These are phyloP conservation scores for Drosophila saltans DNA, from an alignment of 1,140 invertebrate species.

Conservation along the genomic window DNA sequence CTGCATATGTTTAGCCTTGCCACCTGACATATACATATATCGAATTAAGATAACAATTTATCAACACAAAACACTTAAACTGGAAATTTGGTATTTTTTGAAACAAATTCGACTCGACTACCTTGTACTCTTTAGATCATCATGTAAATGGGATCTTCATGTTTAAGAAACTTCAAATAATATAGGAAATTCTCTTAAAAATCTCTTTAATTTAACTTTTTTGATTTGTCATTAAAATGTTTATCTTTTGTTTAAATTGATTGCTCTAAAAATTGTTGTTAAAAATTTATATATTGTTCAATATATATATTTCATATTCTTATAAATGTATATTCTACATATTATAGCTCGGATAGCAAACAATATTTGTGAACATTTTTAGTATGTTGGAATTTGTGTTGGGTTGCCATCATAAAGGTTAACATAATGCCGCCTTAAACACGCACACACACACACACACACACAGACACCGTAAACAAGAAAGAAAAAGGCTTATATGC, in stretches of 20 bases:
- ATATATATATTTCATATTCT: not conserved
- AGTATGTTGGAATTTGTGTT: conserved; percentile 17
- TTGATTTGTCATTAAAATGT: no score
- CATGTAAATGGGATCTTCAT: no score
- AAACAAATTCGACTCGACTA: no score
- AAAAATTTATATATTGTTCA: not conserved
- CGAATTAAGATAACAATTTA: no score
- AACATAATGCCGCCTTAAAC: conserved; percentile 56
- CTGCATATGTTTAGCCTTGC: no score
- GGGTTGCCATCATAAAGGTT: conserved; percentile 47
- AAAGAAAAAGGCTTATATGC: conserved; percentile 54
- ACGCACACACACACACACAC: conserved; percentile 51
- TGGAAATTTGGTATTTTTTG: no score
- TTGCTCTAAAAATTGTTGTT: not conserved
- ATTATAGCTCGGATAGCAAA: not conserved
- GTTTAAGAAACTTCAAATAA: no score
- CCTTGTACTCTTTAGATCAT: no score
- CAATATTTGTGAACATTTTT: not conserved
- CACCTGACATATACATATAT: no score
- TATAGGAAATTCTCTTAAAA: no score
- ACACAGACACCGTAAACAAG: conserved; percentile 27
- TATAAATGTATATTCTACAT: not conserved
- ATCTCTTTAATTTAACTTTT: no score
- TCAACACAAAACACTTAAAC: no score
- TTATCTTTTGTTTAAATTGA: not conserved